These are phyloP conservation scores for Lycaon pictus DNA, from an alignment of 2,113 vertebrate genomes.

Conservation along the genomic window DNA sequence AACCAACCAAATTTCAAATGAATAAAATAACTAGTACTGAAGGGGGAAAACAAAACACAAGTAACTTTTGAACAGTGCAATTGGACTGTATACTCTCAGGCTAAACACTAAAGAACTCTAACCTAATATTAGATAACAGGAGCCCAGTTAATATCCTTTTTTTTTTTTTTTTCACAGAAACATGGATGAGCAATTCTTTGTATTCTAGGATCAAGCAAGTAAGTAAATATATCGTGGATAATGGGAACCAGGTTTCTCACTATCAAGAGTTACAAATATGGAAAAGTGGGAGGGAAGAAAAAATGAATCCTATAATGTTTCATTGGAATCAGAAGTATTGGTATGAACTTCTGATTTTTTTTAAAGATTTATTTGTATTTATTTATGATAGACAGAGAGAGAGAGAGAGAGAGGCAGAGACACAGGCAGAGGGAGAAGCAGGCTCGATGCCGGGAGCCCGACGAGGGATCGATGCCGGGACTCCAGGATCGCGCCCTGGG, in stretches of 20 bases:
- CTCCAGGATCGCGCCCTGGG: background rate
- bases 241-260: background rate
- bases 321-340: background rate
- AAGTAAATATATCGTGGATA: constrained; percentile 3
- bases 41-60: constrained; percentile 42
- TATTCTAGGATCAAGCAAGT: background rate
- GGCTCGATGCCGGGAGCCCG: background rate
- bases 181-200: constrained; percentile 22
- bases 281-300: background rate
- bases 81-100: background rate
- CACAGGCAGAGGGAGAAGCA: background rate
- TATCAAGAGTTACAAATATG: background rate
- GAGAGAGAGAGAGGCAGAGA: background rate
- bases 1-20: constrained; percentile 41
- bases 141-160: background rate
- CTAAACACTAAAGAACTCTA: background rate
- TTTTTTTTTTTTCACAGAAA: background rate
- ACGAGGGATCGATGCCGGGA: background rate
- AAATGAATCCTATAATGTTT: background rate
- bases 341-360: constrained; percentile 31
- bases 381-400: background rate
- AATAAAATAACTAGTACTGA: background rate
- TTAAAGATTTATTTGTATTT: background rate
- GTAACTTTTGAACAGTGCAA: background rate
- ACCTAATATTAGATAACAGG: constrained; percentile 3